Evolutionary conservation across 2,888 invertebrate genomes (phyloP).

Genomic region (Melanostoma mellinum): DNA sequence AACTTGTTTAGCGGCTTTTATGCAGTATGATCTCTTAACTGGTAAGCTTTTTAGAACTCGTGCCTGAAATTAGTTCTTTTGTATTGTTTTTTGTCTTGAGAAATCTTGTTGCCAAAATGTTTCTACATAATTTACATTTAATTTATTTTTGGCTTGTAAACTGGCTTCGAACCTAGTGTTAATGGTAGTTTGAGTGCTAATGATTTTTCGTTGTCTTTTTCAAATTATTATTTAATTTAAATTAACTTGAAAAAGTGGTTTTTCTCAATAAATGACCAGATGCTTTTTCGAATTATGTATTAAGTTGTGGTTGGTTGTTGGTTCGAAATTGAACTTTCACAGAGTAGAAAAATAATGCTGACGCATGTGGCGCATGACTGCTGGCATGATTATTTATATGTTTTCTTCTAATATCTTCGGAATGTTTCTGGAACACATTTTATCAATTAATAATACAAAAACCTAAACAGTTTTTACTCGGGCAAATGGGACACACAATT

Average conservation of each 20-base stretch:
- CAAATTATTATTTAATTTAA: not conserved
- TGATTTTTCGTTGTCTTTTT: not conserved
- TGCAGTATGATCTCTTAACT: conserved; percentile 7
- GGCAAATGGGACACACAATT: too few relatives aligned
- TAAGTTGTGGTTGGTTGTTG: too few relatives aligned
- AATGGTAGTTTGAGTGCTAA: not conserved
- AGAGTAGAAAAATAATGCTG: too few relatives aligned
- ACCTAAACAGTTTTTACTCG: too few relatives aligned
- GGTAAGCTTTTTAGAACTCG: conserved; percentile 39
- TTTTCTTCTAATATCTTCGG: too few relatives aligned
- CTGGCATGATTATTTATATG: too few relatives aligned
- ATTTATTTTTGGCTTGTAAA: not conserved
- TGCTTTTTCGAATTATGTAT: too few relatives aligned
- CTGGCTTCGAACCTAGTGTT: not conserved
- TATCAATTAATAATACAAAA: too few relatives aligned
- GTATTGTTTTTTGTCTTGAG: not conserved
- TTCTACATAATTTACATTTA: not conserved
- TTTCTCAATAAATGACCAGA: not conserved
- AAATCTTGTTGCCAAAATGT: not conserved
- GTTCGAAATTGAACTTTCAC: too few relatives aligned
- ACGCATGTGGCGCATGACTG: too few relatives aligned
- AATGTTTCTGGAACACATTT: too few relatives aligned
- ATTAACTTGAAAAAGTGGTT: not conserved
- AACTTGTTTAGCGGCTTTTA: conserved; percentile 42
- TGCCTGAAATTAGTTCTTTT: not conserved